These are phyloP conservation scores for Choloepus didactylus DNA, from an alignment of 2,797 vertebrate species.

Conservation along the genomic window DNA sequence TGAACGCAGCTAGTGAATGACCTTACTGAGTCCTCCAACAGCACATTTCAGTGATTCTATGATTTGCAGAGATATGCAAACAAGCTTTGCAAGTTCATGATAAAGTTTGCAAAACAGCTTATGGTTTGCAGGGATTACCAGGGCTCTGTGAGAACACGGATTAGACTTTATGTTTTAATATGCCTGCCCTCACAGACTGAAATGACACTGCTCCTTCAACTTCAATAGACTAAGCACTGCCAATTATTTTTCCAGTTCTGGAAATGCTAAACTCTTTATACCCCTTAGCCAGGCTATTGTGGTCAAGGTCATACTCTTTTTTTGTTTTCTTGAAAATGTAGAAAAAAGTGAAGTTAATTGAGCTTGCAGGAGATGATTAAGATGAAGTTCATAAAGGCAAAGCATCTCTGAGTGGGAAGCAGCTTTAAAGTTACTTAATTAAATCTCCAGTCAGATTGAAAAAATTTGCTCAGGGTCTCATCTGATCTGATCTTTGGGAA, in stretches of 20 bases:
- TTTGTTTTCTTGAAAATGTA: conserved; percentile 16
- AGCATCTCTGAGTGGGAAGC: conserved; percentile 10
- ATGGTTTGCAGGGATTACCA: conserved; percentile 76
- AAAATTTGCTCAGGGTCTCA: conserved; percentile 7
- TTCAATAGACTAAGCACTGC: conserved; percentile 11
- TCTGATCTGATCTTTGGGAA: neutral
- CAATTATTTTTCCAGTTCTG: conserved; percentile 58
- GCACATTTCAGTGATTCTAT: conserved; percentile 66
- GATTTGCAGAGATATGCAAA: conserved; percentile 75
- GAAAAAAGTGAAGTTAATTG: conserved; percentile 48
- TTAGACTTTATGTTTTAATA: conserved; percentile 77
- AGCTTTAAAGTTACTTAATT: conserved; percentile 3
- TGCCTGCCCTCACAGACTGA: conserved; percentile 60
- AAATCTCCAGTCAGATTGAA: conserved; percentile 9
- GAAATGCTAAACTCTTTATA: conserved; percentile 19
- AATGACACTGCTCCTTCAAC: conserved; percentile 59
- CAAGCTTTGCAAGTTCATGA: conserved; percentile 79
- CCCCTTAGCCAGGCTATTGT: neutral
- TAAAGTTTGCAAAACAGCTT: conserved; percentile 83
- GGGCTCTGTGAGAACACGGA: conserved; percentile 67
- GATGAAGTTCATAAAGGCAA: conserved; percentile 50
- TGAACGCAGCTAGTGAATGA: conserved; percentile 52
- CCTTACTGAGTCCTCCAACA: conserved; percentile 58
- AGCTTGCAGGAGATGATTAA: conserved; percentile 56
- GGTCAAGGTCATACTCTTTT: conserved; percentile 70